Evolutionary conservation across 2,888 invertebrate genomes (phyloP), one percentile per base, ranked within the genome.

Genomic region (Oscheius sp.): DNA sequence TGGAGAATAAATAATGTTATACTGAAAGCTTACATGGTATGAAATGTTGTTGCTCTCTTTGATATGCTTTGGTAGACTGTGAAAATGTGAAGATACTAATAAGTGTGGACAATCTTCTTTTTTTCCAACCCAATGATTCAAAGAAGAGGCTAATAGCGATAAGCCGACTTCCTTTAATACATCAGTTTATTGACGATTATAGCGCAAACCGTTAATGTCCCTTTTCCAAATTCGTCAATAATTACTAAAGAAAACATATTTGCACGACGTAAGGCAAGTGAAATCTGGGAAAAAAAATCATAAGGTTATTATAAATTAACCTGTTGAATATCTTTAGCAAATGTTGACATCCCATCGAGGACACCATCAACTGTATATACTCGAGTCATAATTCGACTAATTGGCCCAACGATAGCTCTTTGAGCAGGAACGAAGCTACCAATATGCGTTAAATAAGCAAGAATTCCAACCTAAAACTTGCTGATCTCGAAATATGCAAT

Each of bases 341-440:
- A 96, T 2, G 93, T 92, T 1, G 94, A 95, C 87, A 93, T 90
- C 74, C 92, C 91, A 0, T 91, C 89, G 15, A 92, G 91, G 33
- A 93, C 91, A 70, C 93, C 92, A 87, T 95, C 94, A 0, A 91
- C 89, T 8, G 91, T 90, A 76, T 92, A 91, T 72, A 94, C 70
- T 42, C 78, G 57, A 0, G 78, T 74, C 3, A 78, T 91, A 42
- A 96, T 91, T 82, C 91, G 90, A 74, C 91, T 91, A 29, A 93
- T 87, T 1, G 92, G 84, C 15, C 92, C 92, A 17, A 96, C 90
- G 0, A 89, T 90, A 0, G 93, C 93, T 0, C 87, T 87, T 70
- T 90, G 90, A 0, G 94, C 95, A 0, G 96, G 95, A 6, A 96
- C 92, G 88, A 91, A 95, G 82, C 92, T 92, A 27, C 96, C 96